phyloP scores from a whole-genome alignment of 2,888 invertebrate genomes.

The Emmelina monodactyla region DNA sequence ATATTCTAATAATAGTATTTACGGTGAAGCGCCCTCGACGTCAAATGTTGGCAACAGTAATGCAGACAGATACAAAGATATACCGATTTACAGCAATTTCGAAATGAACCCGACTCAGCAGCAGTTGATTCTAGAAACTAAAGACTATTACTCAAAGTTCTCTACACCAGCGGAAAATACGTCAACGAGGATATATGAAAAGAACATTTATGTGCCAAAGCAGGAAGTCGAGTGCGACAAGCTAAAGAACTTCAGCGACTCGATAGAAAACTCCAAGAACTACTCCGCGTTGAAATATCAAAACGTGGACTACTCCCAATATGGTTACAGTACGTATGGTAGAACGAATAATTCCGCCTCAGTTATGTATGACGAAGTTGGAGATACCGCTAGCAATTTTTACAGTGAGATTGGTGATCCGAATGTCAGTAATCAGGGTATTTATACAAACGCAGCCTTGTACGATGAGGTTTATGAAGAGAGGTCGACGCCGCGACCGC shows the following conservation, averaged over 20 bases:
- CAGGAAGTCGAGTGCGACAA: conserved; percentile 44
- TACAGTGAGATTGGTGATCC: conserved; percentile 48
- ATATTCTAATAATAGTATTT: conserved; percentile 31
- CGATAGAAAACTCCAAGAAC: conserved; percentile 48
- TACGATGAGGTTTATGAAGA: conserved; percentile 54
- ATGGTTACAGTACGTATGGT: conserved; percentile 23
- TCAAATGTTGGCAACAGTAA: conserved; percentile 20
- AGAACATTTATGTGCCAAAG: conserved; percentile 52
- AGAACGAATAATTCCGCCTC: conserved; percentile 23
- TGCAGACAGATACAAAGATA: conserved; percentile 29
- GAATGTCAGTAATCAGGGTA: conserved; percentile 14
- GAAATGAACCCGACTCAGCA: conserved; percentile 39
- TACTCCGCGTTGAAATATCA: conserved; percentile 51
- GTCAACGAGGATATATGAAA: conserved; percentile 39
- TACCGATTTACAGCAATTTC: conserved; percentile 42
- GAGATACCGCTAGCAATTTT: conserved; percentile 41
- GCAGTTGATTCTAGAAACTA: conserved; percentile 46
- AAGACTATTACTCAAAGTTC: conserved; percentile 51
- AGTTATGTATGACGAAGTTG: conserved; percentile 44
- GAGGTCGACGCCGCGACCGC: conserved; percentile 50
- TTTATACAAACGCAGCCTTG: conserved; percentile 30
- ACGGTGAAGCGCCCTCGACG: conserved; percentile 23
- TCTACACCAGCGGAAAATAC: conserved; percentile 34
- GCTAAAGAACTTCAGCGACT: conserved; percentile 44
- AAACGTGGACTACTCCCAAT: conserved; percentile 34